Evolutionary conservation across 2,888 invertebrate species (phyloP), one percentile per base, ranked within the genome.

Genomic region (Phaedon cochleariae): DNA sequence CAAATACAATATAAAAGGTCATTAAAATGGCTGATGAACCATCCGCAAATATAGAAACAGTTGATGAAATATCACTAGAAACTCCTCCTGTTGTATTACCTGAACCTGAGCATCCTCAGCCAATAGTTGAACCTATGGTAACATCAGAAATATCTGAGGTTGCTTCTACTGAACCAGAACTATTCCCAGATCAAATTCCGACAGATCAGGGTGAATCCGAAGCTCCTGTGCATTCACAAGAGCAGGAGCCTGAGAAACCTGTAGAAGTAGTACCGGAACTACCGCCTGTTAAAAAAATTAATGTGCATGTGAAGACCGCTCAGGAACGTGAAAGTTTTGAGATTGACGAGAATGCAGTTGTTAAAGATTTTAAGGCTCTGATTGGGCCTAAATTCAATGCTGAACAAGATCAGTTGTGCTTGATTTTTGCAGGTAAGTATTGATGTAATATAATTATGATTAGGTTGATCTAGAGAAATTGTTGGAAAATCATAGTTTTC

Each of bases 301-400:
- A 90, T 79, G 88, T 97, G 82, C 93, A 92, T 81, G 94, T 97
- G 71, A 97, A 97, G 90, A 97, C 97, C 76, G 94, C 96, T 72
- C 96, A 96, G 87, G 96, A 96, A 84, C 96, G 95, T 85, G 80
- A 82, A 67, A 95, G 95, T 85, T 88, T 97, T 74, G 92, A 95
- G 85, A 90, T 96, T 69, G 90, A 91, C 77, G 91, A 91, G 82
- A 90, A 94, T 88, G 91, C 93, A 75, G 89, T 90, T 79, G 92
- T 97, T 77, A 95, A 94, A 87, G 92, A 95, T 85, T 91, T 97
- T 79, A 95, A 95, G 85, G 90, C 91, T 79, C 86, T 90, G 75
- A 90, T 96, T 67, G 90, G 94, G 37, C 89, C 93, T 75, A 92
- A 93, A 83, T 97, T 97, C 84, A 90, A 89, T 80, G 90, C 94